Evolutionary conservation across 2,888 invertebrate species (phyloP), one percentile per base, ranked within the genome.

Genomic region (Melieria crassipennis): DNA sequence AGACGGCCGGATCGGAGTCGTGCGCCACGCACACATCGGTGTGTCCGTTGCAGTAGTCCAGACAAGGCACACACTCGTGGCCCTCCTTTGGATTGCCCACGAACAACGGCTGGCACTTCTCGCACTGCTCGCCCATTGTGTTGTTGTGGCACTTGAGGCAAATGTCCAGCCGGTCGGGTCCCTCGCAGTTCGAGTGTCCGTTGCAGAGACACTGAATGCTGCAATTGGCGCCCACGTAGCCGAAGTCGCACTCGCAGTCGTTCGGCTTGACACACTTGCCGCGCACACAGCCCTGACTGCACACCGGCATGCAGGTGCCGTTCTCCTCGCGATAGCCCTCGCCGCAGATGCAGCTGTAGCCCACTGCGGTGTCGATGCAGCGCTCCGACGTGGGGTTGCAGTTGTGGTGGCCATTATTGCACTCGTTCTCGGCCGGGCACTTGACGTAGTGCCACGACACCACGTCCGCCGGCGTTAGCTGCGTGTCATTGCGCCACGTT

Each of bases 381-480:
- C 92, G 91, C 89, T 98, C 96, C 4, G 95, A 96, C 71, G 92
- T 90, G 0, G 91, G 89, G 84, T 95, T 93, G 84, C 98, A 98
- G 71, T 92, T 94, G 83, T 98, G 97, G 86, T 98, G 98, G 4
- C 91, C 91, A 84, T 98, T 98, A 58, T 89, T 88, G 83, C 98
- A 98, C 86, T 98, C 98, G 83, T 98, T 93, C 87, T 98, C 98
- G 0, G 93, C 92, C 1, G 97, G 98, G 82, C 97, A 97, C 60
- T 91, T 90, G 0, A 94, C 92, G 82, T 96, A 98, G 81, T 96
- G 91, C 97, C 98, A 98, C 0, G 92, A 90, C 75, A 93, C 93
- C 0, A 88, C 88, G 45, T 89, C 88, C 55, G 90, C 89, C 4
- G 88, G 87, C 4, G 83, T 83, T 4, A 83, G 65, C 61, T 82